A percentile compares a stretch with the other conserved stretches of the same genome.
Evolutionary conservation across 2,797 vertebrate genomes (phyloP).

Genomic region (Nannoperca obscura): DNA sequence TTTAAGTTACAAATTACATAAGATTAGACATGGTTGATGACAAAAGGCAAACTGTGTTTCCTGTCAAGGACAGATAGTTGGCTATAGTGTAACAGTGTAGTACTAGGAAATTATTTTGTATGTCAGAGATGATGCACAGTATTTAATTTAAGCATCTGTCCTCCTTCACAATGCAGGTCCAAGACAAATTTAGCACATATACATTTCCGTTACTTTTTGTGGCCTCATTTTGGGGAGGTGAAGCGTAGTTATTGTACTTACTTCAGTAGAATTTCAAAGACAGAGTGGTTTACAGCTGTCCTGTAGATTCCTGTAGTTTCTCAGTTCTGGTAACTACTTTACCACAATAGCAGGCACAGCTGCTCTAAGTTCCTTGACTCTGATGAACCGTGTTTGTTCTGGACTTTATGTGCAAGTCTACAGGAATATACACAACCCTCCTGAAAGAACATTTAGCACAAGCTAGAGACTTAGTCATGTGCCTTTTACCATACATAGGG

Average conservation of each 20-base stretch:
- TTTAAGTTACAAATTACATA: conserved; percentile 13
- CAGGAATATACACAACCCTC: conserved; percentile 32
- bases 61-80: conserved; percentile 6
- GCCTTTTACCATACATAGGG: conserved; percentile 2
- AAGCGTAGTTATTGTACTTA: neutral
- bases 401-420: conserved; percentile 32
- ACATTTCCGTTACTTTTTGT: conserved; percentile 16
- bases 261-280: neutral
- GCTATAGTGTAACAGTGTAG: neutral
- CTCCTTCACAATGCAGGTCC: conserved; percentile 6
- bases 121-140: neutral
- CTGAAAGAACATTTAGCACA: conserved; percentile 20
- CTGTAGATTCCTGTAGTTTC: neutral
- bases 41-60: conserved; percentile 6
- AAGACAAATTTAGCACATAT: conserved; percentile 7
- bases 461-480: conserved; percentile 6
- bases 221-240: conserved; percentile 17
- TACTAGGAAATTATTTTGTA: conserved; percentile 6
- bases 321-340: conserved; percentile 21
- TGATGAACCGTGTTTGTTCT: conserved; percentile 47
- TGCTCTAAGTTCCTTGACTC: conserved; percentile 12
- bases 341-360: conserved; percentile 11
- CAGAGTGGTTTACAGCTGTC: neutral
- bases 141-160: conserved; percentile 12
- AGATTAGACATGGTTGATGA: conserved; percentile 13